Percentiles rank a stretch among this genome's conserved stretches.
These are phyloP conservation scores for Zaprionus nigranus DNA, from an alignment of 1,140 invertebrate genomes.

Conservation along the genomic window DNA sequence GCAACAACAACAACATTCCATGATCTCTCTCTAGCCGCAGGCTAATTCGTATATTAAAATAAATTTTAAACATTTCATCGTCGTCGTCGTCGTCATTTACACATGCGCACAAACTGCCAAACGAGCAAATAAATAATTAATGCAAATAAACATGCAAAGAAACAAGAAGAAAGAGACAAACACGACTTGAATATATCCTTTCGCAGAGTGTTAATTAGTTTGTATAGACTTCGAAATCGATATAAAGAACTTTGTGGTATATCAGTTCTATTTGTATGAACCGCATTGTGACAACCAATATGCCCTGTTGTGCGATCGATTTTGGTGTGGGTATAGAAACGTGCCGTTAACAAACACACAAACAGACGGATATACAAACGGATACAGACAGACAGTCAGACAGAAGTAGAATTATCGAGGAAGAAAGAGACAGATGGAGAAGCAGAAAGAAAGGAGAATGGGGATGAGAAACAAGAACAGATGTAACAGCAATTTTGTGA, in stretches of 20 bases:
- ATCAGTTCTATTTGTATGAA: neutral
- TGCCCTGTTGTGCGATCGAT: neutral
- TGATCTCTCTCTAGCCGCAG: slow-evolving; percentile 42
- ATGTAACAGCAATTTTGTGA: slow-evolving; percentile 71
- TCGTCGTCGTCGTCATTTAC: slow-evolving; percentile 67
- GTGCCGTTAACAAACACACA: slow-evolving; percentile 51
- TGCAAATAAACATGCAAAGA: slow-evolving; percentile 75
- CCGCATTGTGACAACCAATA: slow-evolving; percentile 6
- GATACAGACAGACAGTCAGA: slow-evolving; percentile 41
- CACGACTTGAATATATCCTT: neutral
- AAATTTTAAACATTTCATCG: slow-evolving; percentile 72
- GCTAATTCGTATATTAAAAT: slow-evolving; percentile 75
- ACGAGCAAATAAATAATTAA: slow-evolving; percentile 83
- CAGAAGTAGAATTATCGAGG: slow-evolving; percentile 11
- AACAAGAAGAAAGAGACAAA: slow-evolving; percentile 23
- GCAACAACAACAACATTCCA: slow-evolving; percentile 15
- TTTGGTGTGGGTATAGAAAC: slow-evolving; percentile 31
- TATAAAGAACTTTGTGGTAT: neutral
- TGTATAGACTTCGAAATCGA: neutral
- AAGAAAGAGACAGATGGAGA: neutral
- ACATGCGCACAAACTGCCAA: slow-evolving; percentile 77
- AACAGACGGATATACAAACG: neutral
- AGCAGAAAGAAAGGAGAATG: neutral
- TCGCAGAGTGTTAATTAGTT: neutral
- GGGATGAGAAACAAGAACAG: slow-evolving; percentile 64